Evolutionary conservation across 1,140 invertebrate species (phyloP).

Genomic region (Polypedilum vanderplanki): DNA sequence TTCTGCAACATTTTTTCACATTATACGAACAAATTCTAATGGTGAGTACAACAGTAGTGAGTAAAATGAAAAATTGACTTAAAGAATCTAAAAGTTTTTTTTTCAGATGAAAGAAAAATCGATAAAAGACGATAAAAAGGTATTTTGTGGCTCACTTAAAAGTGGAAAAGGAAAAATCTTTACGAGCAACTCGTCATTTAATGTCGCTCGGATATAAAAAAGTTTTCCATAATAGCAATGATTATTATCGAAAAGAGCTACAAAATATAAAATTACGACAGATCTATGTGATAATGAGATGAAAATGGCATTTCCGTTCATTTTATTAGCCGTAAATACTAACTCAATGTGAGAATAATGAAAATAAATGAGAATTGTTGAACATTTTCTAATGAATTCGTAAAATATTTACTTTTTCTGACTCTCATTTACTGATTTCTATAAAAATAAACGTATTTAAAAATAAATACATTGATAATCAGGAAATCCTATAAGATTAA

Average conservation of each 20-base stretch:
- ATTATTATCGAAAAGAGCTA: neutral
- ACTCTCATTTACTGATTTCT: too few species aligned
- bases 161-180: too few species aligned
- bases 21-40: neutral
- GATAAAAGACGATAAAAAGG: neutral
- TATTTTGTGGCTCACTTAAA: conserved; percentile 10
- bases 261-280: neutral
- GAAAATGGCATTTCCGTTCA: neutral
- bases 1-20: neutral
- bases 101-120: neutral
- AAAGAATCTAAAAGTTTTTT: neutral
- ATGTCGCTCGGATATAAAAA: too few species aligned
- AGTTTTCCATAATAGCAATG: neutral
- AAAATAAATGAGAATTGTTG: neutral
- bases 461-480: too few species aligned
- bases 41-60: neutral
- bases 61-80: conserved; percentile 1
- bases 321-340: too few species aligned
- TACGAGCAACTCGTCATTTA: neutral
- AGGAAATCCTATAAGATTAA: too few species aligned
- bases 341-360: neutral
- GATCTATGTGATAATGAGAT: conserved; percentile 3
- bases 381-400: too few species aligned
- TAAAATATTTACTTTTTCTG: too few species aligned
- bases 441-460: too few species aligned